Base-by-base conservation (phyloP, 2,113 vertebrate species). In the Saimiri boliviensis region DNA sequence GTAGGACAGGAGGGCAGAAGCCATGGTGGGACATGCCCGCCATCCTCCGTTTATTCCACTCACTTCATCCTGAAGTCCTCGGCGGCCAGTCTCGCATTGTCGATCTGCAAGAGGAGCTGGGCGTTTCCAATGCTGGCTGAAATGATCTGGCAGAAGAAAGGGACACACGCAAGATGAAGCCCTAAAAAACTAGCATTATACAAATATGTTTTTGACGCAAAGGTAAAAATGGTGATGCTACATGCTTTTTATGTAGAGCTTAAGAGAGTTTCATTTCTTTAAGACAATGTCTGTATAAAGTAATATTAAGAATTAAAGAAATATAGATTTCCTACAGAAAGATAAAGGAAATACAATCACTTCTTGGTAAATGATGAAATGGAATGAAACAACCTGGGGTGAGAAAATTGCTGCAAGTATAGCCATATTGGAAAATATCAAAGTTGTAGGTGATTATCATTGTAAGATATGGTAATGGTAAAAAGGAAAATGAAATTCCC, bases 51-150 rank as follows among this genome's bases (percentile, higher is more conserved):
- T 6, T 52, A 0, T 25, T 16, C 21, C 3, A 88, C 99, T 98
- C 96, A 99, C 99, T 99, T 99, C 93, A 98, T 89, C 89, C 98
- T 98, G 98, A 99, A 99, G 86, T 99, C 99, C 42, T 99, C 99
- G 1, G 99, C 99, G 71, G 99, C 98, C 97, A 99, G 97, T 27
- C 98, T 97, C 25, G 98, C 98, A 0, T 99, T 99, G 92, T 99
- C 98, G 0, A 99, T 98, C 95, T 99, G 98, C 95, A 99, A 30
- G 86, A 98, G 89, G 87, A 98, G 86, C 77, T 98, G 98, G 0
- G 98, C 98, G 0, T 99, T 99, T 81, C 98, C 98, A 0, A 98
- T 96, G 37, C 81, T 98, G 79, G 98, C 98, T 52, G 91, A 98
- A 83, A 98, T 95, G 92, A 99, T 98, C 99, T 99, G 96, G 54